A percentile compares a stretch with the other conserved stretches of the same genome.
Evolutionary conservation across 1,140 invertebrate genomes (phyloP).

Genomic region (Zophobas morio): DNA sequence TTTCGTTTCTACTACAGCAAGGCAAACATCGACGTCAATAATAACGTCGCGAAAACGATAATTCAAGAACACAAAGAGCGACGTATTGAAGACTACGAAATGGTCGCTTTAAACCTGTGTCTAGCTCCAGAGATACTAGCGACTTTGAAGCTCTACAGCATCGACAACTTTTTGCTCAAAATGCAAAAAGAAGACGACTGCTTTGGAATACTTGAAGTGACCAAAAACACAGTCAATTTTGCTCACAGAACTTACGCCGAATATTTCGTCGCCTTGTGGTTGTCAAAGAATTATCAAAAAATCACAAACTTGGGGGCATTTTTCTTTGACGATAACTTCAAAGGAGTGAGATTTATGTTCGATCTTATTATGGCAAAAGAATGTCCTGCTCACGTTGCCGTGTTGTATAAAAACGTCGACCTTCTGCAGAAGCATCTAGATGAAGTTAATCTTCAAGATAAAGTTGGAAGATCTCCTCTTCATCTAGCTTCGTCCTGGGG

Average conservation of each 20-base stretch:
- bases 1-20: neutral
- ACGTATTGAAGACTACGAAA: neutral
- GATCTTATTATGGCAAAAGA: neutral
- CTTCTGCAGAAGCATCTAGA: neutral
- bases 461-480: neutral
- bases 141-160: neutral
- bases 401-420: neutral
- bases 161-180: neutral
- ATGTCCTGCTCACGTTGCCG: neutral
- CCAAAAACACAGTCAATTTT: neutral
- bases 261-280: neutral
- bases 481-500: neutral
- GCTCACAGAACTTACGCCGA: neutral
- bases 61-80: neutral
- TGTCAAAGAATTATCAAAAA: neutral
- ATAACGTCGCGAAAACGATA: neutral
- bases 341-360: neutral
- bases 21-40: neutral
- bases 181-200: neutral
- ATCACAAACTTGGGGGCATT: neutral
- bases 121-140: neutral
- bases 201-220: conserved; percentile 1
- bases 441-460: neutral
- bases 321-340: neutral
- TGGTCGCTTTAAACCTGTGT: neutral